A percentile compares a stretch with the other conserved stretches of the same genome.
phyloP scores from a whole-genome alignment of 1,140 invertebrate species.

The Ectropis grisescens region DNA sequence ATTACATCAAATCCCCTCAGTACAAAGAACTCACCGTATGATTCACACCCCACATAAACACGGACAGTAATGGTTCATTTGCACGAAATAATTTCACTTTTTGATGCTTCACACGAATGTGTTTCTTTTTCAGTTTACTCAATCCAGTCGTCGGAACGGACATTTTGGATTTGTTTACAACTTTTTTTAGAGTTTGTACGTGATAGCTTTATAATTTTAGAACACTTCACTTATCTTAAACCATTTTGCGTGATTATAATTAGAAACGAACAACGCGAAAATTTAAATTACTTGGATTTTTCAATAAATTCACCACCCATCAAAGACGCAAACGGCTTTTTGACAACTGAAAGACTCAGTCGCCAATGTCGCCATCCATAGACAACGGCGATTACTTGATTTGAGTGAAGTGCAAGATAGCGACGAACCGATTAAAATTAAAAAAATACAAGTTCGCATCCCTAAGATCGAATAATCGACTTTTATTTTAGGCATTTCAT shows the following conservation, averaged over 20 bases:
- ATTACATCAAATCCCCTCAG: no score
- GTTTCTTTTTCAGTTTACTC: slow-evolving; percentile 95
- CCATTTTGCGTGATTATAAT: slow-evolving; percentile 41
- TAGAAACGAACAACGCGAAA: slow-evolving; percentile 16
- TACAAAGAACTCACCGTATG: slow-evolving; percentile 89
- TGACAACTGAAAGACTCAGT: no score
- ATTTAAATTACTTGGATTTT: slow-evolving; percentile 30
- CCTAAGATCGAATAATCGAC: no score
- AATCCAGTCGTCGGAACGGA: slow-evolving; percentile 73
- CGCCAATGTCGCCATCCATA: no score
- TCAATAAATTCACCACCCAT: slow-evolving; percentile 46
- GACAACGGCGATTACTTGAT: no score
- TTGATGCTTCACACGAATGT: slow-evolving; percentile 95
- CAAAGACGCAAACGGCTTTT: slow-evolving; percentile 52
- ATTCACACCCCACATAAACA: slow-evolving; percentile 99
- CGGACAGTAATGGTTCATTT: slow-evolving; percentile 97
- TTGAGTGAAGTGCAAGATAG: no score
- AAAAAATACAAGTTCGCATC: no score
- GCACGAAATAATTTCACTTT: slow-evolving; percentile 99
- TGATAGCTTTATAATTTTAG: slow-evolving; percentile 26
- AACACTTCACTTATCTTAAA: slow-evolving; percentile 25
- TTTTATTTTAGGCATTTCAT: no score
- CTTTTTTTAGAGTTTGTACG: slow-evolving; percentile 22
- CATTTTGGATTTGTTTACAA: slow-evolving; percentile 68
- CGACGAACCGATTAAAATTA: no score